Evolutionary conservation across 2,113 vertebrate species (phyloP).

Genomic region (Rana temporaria): DNA sequence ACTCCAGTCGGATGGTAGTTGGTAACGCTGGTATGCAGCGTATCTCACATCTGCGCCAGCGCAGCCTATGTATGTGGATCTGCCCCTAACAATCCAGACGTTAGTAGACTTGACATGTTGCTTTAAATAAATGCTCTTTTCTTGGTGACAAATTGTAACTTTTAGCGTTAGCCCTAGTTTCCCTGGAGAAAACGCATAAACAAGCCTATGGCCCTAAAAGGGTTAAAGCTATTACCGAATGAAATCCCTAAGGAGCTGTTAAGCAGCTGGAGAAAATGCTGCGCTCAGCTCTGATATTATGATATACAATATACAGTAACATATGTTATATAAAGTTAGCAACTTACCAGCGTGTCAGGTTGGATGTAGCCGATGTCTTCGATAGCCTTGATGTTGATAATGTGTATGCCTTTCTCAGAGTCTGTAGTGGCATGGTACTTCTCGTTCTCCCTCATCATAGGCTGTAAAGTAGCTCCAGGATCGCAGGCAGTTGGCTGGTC

Average conservation of each 20-base stretch:
- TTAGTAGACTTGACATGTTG: too few relatives aligned
- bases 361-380: constrained; percentile 75
- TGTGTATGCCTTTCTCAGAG: constrained; percentile 74
- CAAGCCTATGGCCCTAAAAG: background rate
- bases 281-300: background rate
- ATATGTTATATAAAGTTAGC: constrained; percentile 12
- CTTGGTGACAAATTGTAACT: too few relatives aligned
- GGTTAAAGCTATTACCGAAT: background rate
- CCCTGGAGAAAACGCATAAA: too few relatives aligned
- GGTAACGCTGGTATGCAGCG: too few relatives aligned
- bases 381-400: constrained; percentile 68
- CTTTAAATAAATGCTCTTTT: too few relatives aligned
- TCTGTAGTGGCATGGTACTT: constrained; percentile 72
- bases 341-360: constrained; percentile 80
- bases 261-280: background rate
- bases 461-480: constrained; percentile 58
- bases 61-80: too few relatives aligned
- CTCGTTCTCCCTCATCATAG: constrained; percentile 76
- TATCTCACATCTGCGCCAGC: too few relatives aligned
- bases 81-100: too few relatives aligned
- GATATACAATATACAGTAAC: background rate
- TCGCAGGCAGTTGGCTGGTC: constrained; percentile 62
- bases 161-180: too few relatives aligned
- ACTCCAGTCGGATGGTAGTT: too few relatives aligned
- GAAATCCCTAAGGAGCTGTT: background rate